Base-by-base conservation (phyloP, 1,140 invertebrate species). In the Pissodes strobi region DNA sequence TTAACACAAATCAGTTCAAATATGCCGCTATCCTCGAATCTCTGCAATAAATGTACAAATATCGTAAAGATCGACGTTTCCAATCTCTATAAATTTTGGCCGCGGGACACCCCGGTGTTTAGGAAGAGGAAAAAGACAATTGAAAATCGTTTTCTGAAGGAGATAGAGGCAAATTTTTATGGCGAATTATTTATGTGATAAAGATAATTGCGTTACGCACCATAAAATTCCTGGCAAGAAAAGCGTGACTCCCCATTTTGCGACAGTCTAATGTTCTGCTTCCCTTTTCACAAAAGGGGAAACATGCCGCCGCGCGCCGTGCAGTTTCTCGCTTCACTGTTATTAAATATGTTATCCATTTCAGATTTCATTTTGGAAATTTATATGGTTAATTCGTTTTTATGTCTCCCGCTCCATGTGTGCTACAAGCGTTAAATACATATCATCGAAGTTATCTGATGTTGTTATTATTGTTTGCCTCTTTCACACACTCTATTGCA, bases 171-270 rank as follows among this genome's bases (percentile, higher is more conserved):
- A 45, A 59, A 59, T 59, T 59, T 59, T 59, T 48, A 59, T 48
- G 41, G 56, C 56, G n/a, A 59, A 39, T 59, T 59, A 59, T 59
- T 59, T 59, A 59, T 59, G 56, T 37, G 56, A 59, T 37, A 59
- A 59, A 58, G 56, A 58, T 58, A 58, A 58, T 58, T 58, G 56
- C 34, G 56, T 58, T 58, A 58, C 56, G 56, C 56, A 46, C 56
- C 56, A 58, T 58, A 58, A 59, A 59, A 43, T 48, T 48, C 13
- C 56, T 18, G 27, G 41, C 19, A 59, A 48, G 56, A 37, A 59
- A 41, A 30, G 56, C 56, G 56, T 59, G 56, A 59, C 56, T 59
- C 56, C 56, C 56, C 56, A 59, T 59, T 59, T 56, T 59, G 56
- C 25, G 56, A 59, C 25, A 21, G 41, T 34, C 23, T 59, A 59